phyloP scores from a whole-genome alignment of 1,140 invertebrate species.

The Brachionus asplanchnoidis region DNA sequence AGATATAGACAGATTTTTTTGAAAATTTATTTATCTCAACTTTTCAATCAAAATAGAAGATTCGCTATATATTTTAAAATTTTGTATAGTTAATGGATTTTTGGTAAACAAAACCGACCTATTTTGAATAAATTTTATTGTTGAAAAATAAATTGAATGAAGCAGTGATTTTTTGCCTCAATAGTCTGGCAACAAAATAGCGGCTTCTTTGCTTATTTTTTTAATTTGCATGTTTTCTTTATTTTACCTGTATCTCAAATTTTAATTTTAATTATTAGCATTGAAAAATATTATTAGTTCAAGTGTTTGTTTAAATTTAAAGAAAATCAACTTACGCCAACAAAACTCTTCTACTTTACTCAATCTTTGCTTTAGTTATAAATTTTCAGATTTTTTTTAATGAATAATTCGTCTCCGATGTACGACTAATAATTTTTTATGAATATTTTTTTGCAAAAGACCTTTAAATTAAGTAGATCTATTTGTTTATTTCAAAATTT shows the following conservation, averaged over 20 bases:
- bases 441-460: not conserved
- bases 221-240: not conserved
- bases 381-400: not conserved
- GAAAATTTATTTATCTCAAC: not conserved
- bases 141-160: no score
- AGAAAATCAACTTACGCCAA: not conserved
- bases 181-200: not conserved
- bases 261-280: not conserved
- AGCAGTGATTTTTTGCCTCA: not conserved
- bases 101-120: not conserved
- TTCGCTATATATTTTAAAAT: not conserved
- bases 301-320: not conserved
- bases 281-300: not conserved
- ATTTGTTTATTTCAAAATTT: not conserved
- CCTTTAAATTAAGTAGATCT: not conserved
- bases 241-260: not conserved
- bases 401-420: not conserved
- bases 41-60: no score
- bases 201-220: not conserved
- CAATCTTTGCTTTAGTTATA: not conserved
- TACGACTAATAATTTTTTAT: not conserved
- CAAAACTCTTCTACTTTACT: not conserved
- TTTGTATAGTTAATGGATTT: not conserved
- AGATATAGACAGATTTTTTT: not conserved
- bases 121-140: not conserved